Percentiles rank a stretch among this genome's conserved stretches.
These are phyloP conservation scores for Gryon sp. DNA, from an alignment of 1,140 invertebrate genomes.

Conservation along the genomic window DNA sequence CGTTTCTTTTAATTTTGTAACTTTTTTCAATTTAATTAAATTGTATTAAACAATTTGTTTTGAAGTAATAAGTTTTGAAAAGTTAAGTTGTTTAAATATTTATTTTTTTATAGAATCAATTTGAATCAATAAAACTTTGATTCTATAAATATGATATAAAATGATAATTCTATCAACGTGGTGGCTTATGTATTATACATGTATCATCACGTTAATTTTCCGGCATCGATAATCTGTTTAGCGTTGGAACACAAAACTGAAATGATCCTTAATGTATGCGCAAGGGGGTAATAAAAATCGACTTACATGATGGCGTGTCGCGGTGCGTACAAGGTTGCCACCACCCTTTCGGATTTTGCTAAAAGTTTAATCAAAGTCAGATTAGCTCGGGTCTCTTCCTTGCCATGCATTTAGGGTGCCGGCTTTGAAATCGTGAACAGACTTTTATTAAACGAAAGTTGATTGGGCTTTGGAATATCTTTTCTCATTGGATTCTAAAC, in stretches of 20 bases:
- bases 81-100: too few relatives aligned
- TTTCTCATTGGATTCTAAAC: conserved; percentile 72
- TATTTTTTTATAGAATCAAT: too few relatives aligned
- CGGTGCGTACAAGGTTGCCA: conserved; percentile 57
- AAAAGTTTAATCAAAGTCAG: conserved; percentile 80
- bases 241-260: conserved; percentile 37
- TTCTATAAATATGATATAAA: too few relatives aligned
- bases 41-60: too few relatives aligned
- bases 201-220: conserved; percentile 50
- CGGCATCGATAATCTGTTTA: conserved; percentile 62
- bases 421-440: conserved; percentile 57
- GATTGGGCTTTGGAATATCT: conserved; percentile 72
- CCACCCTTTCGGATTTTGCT: conserved; percentile 76
- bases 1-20: too few relatives aligned
- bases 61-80: too few relatives aligned
- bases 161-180: too few relatives aligned
- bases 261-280: conserved; percentile 70
- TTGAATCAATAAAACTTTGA: too few relatives aligned
- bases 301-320: conserved; percentile 70
- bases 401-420: conserved; percentile 59
- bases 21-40: too few relatives aligned
- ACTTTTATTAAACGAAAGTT: conserved; percentile 75
- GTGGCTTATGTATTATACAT: conserved; percentile 43
- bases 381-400: conserved; percentile 72
- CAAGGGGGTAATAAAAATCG: conserved; percentile 78